Evolutionary conservation across 2,888 invertebrate genomes (phyloP), one percentile per base, ranked within the genome.

Genomic region (Ennomos fuscantarius): DNA sequence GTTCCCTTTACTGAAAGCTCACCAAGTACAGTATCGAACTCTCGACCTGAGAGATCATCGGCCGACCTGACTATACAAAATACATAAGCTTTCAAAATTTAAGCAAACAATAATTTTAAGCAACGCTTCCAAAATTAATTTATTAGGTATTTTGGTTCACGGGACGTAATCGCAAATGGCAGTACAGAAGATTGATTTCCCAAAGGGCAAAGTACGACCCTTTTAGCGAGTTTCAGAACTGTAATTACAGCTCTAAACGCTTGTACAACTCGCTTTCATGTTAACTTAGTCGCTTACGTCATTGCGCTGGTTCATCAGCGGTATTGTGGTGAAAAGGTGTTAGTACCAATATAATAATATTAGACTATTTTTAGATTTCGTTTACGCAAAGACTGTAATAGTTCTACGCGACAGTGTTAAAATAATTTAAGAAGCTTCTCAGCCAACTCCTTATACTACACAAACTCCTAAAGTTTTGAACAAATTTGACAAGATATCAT

Each of bases 121-220:
- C 24, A 24, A 24, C 6, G 24, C 2, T 24, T 24, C 24, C 24
- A 24, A 24, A 24, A 24, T 24, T 24, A 24, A 24, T 24, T 24
- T 6, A 24, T 24, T 24, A 6, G 6, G 5, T 11, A n/a, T 48
- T 9, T 15, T 10, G 8, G 13, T 24, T 49, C 11, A 34, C 9
- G 15, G 11, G 47, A 31, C 13, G 49, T 49, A 11, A 49, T 45
- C 31, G 55, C 42, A 60, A 61, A 63, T 60, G 47, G 50, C 58
- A 63, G 37, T 34, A 41, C 48, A 56, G 57, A 43, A 59, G 63
- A 60, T 65, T 49, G 60, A 63, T 63, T 66, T 62, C 53, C 45
- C 49, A 60, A 59, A 65, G 65, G 62, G 67, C 59, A 55, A 60
- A 12, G 62, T 57, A 60, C 62, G 61, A 53, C 55, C 60, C 56